These are phyloP conservation scores for Panonychus citri DNA, from an alignment of 1,140 invertebrate species.

Conservation along the genomic window DNA sequence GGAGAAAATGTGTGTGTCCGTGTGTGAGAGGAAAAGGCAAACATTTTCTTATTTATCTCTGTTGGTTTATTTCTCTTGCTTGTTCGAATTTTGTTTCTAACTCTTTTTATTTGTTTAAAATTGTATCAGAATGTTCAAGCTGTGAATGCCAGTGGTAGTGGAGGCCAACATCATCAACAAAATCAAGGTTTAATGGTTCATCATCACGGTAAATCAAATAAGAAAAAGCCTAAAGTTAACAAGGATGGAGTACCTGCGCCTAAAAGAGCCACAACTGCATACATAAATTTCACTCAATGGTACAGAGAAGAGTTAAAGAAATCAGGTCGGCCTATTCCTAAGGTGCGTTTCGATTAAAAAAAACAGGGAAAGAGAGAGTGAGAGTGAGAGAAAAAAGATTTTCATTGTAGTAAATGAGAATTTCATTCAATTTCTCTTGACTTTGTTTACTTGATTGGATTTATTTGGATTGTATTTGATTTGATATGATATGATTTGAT, in stretches of 20 bases:
- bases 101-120: too few species aligned
- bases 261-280: slow-evolving; percentile 18
- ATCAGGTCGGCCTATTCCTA: slow-evolving; percentile 17
- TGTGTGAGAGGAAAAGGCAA: too few species aligned
- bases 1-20: too few species aligned
- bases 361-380: too few species aligned
- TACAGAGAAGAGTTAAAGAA: slow-evolving; percentile 18
- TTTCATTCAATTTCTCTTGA: too few species aligned
- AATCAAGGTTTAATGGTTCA: not conserved
- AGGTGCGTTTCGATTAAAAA: slow-evolving; percentile 10
- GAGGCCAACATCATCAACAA: slow-evolving; percentile 2
- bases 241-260: slow-evolving; percentile 18
- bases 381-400: too few species aligned
- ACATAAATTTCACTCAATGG: slow-evolving; percentile 20
- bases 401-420: too few species aligned
- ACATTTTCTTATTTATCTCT: too few species aligned
- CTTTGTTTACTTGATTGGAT: too few species aligned
- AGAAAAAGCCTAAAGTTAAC: slow-evolving; percentile 17
- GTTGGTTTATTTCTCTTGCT: too few species aligned
- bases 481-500: too few species aligned
- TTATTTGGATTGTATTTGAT: too few species aligned
- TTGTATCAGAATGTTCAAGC: slow-evolving; percentile 2
- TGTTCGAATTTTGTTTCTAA: slow-evolving; percentile 14
- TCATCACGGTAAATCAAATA: slow-evolving; percentile 1
- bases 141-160: not conserved